Evolutionary conservation across 2,113 vertebrate species (phyloP), one percentile per base, ranked within the genome.

Genomic region (Tapirus terrestris): DNA sequence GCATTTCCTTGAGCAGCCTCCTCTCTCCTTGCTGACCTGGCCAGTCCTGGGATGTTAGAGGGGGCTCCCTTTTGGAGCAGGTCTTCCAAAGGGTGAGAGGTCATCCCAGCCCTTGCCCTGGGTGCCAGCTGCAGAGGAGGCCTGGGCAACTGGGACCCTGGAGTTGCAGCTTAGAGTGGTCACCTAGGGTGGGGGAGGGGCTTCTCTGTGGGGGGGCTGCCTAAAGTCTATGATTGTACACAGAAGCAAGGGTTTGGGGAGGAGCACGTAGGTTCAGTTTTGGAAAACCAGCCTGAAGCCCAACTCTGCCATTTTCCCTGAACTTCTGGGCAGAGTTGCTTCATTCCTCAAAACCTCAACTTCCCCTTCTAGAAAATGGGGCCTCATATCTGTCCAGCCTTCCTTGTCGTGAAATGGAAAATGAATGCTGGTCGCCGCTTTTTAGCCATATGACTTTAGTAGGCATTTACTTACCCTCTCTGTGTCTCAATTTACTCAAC

Each of bases 341-440:
- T 61, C 51, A 27, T 92, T 80, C 88, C 65, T 53, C 48, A 48
- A 93, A 81, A 68, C 36, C 33, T 60, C 72, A 88, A 79, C 20
- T 36, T 89, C 13, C 29, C 16, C 21, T 79, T 48, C 33, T 77
- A 80, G 80, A 53, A 80, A 67, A 36, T 53, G n/a, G 45, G 83
- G 33, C 33, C 21, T 73, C 3, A 6, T 21, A 12, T 20, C 53
- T 76, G 18, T 27, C 31, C 27, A 23, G n/a, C 8, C 65, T 76
- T 53, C 45, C 73, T 61, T 6, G 20, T 87, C 3, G 2, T 80
- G n/a, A 91, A 72, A 2, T 63, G 68, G 77, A n/a, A 45, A 85
- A 63, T 76, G 53, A 56, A 17, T 76, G 43, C 43, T 25, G 6
- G 65, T 53, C 58, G 68, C 68, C 18, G 11, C 17, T 27, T 31